These are phyloP conservation scores for Tangachromis dhanisi DNA, from an alignment of 2,113 vertebrate genomes.

Conservation along the genomic window DNA sequence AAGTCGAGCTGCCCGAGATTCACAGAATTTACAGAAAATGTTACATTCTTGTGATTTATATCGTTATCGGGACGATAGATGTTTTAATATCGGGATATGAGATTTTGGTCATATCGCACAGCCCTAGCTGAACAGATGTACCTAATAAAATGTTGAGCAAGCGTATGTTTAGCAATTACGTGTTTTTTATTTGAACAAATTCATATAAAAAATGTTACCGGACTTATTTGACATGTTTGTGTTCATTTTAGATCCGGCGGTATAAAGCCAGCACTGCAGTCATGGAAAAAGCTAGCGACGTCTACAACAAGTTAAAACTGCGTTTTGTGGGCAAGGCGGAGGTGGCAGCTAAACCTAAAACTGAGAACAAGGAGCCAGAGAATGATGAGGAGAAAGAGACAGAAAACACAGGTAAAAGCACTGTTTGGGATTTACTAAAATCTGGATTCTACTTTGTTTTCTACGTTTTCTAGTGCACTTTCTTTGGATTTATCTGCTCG, in stretches of 20 bases:
- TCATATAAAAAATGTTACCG: neutral
- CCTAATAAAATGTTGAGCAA: neutral
- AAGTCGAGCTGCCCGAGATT: too few relatives aligned
- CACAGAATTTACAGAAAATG: too few relatives aligned
- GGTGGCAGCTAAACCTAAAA: constrained; percentile 71
- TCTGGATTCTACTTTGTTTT: neutral
- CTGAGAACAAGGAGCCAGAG: constrained; percentile 66
- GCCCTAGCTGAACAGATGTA: neutral
- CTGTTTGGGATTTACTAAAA: neutral
- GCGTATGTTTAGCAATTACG: neutral
- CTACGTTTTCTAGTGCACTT: neutral
- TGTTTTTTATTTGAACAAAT: neutral
- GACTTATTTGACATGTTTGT: neutral
- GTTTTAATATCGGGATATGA: too few relatives aligned
- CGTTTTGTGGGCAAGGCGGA: constrained; percentile 86
- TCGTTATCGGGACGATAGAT: too few relatives aligned
- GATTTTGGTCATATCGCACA: too few relatives aligned
- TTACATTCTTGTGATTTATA: too few relatives aligned
- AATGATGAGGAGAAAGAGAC: constrained; percentile 59
- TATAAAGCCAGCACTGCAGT: constrained; percentile 93
- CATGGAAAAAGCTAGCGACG: constrained; percentile 91
- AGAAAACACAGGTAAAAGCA: constrained; percentile 54
- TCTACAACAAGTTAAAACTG: constrained; percentile 91
- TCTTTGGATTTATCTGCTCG: neutral
- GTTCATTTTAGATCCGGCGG: constrained; percentile 81